Evolutionary conservation across 2,888 invertebrate genomes (phyloP), one percentile per base, ranked within the genome.

Genomic region (Eupithecia insigniata): DNA sequence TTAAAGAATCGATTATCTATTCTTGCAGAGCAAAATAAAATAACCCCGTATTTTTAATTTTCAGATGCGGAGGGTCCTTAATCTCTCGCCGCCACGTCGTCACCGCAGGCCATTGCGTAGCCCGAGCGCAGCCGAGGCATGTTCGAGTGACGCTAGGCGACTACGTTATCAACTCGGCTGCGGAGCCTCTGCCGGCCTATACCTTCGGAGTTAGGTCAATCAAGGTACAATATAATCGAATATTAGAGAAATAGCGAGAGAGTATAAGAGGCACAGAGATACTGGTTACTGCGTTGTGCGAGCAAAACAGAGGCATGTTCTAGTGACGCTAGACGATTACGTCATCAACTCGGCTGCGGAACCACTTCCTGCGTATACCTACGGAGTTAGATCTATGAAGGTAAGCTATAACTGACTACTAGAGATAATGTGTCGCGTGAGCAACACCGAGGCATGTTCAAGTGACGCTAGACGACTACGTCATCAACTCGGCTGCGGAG

Each of bases 101-200:
- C 70, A 98, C 98, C 3, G 98, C 98, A 6, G 98, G 98, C 0
- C 98, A 98, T 89, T 99, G 98, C 89, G 98, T 98, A 34, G 98
- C 98, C 67, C 96, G 98, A 82, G 98, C 98, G 65, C 96, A 97
- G 75, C 98, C 98, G 0, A 95, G 97, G 69, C 98, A 98, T 92
- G 98, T 98, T 12, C 97, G 98, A 82, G 98, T 98, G 69, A 98
- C 98, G 0, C 94, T 98, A 0, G 98, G 98, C 2, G 98, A 98
- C 89, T 98, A 98, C 93, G 98, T 98, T 82, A 98, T 98, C 85
- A 98, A 98, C 91, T 98, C 98, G 0, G 98, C 98, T 0, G 97
- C 97, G 6, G 98, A 98, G 87, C 97, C 98, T 0, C 92, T 98
- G 71, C 98, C 98, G 0, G 98, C 98, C 0, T 98, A 98, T 85